Evolutionary conservation across 2,113 vertebrate species (phyloP).

Genomic region (Rhinoptilus africanus): DNA sequence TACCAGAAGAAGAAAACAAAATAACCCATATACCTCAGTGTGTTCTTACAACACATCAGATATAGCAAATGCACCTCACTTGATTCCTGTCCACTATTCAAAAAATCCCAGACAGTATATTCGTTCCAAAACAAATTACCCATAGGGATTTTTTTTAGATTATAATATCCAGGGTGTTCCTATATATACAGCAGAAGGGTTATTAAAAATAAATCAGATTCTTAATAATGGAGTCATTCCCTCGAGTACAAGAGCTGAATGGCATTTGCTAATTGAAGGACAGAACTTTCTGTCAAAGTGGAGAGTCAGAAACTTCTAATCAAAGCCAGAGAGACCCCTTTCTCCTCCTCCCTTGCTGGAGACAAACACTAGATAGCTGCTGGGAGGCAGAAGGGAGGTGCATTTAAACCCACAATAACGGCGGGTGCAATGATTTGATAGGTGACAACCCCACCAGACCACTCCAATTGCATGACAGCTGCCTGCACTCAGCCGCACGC

Average conservation of each 20-base stretch:
- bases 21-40: fast-evolving
- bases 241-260: background rate
- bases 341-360: background rate
- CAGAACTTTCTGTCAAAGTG: background rate
- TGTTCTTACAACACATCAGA: background rate
- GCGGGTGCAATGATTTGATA: background rate
- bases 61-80: background rate
- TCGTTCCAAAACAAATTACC: constrained; percentile 13
- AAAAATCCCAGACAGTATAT: background rate
- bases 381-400: background rate
- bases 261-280: background rate
- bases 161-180: background rate
- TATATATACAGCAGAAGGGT: constrained; percentile 6
- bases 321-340: background rate
- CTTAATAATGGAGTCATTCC: background rate
- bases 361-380: background rate
- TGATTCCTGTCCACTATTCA: background rate
- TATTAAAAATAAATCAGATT: constrained; percentile 47
- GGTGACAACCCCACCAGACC: background rate
- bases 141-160: constrained; percentile 15
- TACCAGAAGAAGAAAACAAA: background rate
- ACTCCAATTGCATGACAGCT: constrained; percentile 5
- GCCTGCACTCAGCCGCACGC: background rate
- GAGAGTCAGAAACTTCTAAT: background rate
- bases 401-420: background rate